Conservation (phyloP, 1,140 invertebrate species). For the Drosophila bocki region DNA sequence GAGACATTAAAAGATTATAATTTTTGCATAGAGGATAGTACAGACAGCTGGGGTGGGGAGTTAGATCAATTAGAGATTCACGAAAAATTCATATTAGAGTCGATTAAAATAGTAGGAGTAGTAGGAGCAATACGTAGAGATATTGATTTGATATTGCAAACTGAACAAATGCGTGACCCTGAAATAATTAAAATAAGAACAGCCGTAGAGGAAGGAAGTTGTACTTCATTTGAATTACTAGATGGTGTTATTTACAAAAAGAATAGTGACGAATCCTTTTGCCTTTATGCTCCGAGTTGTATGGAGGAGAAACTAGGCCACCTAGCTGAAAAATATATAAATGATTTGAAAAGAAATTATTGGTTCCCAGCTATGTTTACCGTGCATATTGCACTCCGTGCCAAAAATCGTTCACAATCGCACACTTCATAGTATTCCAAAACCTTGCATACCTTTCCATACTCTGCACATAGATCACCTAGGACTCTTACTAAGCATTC, state of each 20-base stretch:
- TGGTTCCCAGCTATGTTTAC: neutral
- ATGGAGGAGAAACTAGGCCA: neutral
- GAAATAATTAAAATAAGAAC: neutral
- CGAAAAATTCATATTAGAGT: neutral
- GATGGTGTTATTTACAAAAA: neutral
- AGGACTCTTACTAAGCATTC: neutral
- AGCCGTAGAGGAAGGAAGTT: neutral
- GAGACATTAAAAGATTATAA: too few species aligned
- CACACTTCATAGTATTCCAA: neutral
- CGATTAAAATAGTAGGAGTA: constrained; percentile 3
- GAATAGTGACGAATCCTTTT: neutral
- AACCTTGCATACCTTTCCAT: neutral
- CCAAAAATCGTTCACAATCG: constrained; percentile 2
- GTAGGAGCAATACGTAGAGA: too few species aligned
- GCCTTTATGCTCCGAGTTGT: neutral
- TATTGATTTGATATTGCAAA: neutral
- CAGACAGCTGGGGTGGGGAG: neutral
- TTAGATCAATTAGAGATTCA: neutral
- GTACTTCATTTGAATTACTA: neutral
- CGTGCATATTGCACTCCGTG: neutral
- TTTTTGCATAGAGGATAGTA: neutral
- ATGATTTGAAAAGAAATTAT: neutral
- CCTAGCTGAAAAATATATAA: neutral
- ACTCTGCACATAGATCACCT: neutral
- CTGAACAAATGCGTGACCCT: neutral